Base-by-base conservation (phyloP, 2,888 invertebrate species). In the Hemistola chrysoprasaria region DNA sequence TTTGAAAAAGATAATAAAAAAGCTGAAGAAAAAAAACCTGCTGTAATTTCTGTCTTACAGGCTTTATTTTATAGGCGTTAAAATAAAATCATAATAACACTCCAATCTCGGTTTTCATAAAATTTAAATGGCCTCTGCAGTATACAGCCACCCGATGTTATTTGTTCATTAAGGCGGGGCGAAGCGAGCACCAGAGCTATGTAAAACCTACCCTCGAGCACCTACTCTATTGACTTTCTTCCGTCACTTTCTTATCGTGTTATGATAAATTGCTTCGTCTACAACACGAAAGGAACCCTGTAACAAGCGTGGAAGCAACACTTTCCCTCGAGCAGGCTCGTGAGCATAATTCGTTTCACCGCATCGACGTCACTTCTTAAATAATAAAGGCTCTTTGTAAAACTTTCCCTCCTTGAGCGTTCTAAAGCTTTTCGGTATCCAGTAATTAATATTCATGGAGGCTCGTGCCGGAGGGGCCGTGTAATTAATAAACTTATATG, bases 401-500 rank as follows among this genome's bases (percentile, higher is more conserved):
- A 87, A 88, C 77, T 88, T 88, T 88, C 86, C 87, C 87, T 87
- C 73, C 84, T 86, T 84, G 83, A 86, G 84, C 84, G 79, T 83
- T 86, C 82, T 82, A 82, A 85, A 83, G 87, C 86, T 86, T 84
- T 84, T 85, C 73, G 83, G 84, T 86, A 86, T 86, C 84, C 84
- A 78, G 83, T 86, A 87, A 88, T 87, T 87, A 87, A 86, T 87
- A 88, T 88, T 88, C 87, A 88, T 87, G 86, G 80, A 80, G 82
- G 75, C 84, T 80, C 71, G 75, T 77, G 76, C 82, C 79, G 71
- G 77, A 86, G 86, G 85, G 86, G 79, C 75, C 78, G 77, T 84
- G 86, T 88, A 87, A 88, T 88, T 88, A 88, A 88, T 88, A 87
- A 88, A 87, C 87, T 88, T 88, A 87, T 88, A 87, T 87, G 87